Evolutionary conservation across 2,113 vertebrate genomes (phyloP).

Genomic region (Pygoscelis antarcticus): DNA sequence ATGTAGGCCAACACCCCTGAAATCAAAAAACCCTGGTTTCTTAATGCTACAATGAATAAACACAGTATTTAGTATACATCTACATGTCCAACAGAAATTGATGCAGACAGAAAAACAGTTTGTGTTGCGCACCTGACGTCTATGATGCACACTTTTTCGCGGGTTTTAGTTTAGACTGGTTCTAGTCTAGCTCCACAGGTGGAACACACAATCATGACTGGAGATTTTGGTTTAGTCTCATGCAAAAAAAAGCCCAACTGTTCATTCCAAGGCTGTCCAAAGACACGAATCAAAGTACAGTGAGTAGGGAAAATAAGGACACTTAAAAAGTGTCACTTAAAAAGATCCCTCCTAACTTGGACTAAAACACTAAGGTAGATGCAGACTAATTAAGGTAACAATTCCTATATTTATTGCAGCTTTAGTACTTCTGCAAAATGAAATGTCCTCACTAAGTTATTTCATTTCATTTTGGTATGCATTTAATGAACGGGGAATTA

Average conservation of each 20-base stretch:
- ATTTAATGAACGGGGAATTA: background rate
- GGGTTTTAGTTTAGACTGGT: background rate
- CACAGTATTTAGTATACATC: background rate
- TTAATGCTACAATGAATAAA: background rate
- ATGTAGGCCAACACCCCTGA: background rate
- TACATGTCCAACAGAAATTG: background rate
- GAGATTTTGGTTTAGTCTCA: background rate
- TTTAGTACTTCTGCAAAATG: background rate
- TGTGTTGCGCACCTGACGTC: background rate
- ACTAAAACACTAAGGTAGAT: background rate
- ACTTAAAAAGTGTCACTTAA: no score
- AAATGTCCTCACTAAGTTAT: background rate
- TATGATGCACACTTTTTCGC: accelerated
- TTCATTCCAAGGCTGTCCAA: background rate
- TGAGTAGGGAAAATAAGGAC: background rate
- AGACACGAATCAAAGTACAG: background rate
- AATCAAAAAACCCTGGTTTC: background rate
- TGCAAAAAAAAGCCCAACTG: background rate
- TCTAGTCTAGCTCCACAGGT: background rate
- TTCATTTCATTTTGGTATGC: background rate
- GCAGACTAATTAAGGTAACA: background rate
- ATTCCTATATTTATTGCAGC: background rate
- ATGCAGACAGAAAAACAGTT: background rate
- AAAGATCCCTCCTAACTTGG: background rate
- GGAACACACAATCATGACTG: background rate